Base-by-base conservation (phyloP, 35 echinoderm and acorn worm species). In the Heliocidaris tuberculata region DNA sequence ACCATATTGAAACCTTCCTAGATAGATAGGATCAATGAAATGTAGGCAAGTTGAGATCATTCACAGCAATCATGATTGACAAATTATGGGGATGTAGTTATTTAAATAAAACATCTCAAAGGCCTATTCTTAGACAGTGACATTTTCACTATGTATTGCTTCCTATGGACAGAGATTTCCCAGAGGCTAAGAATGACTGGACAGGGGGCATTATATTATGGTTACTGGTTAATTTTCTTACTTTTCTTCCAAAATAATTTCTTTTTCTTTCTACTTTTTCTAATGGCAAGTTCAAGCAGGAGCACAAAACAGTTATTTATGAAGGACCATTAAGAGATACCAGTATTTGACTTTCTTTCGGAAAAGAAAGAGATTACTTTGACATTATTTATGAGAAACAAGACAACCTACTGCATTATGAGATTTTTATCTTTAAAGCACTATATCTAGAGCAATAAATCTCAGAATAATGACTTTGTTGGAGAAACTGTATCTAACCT, bases 371-470 rank as follows among this genome's bases (percentile, higher is more conserved):
- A 78, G 17, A 78, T 78, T 78, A n/a, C 27, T 78, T 78, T n/a
- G 65, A 78, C 65, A 78, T 78, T 78, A 78, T 78, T 78, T n/a
- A 78, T 78, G 65, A 78, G 65, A n/a, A 78, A 78, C 65, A 78
- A 78, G 65, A 78, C 2, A n/a, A 78, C 65, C 65, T 78, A 7
- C 65, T 70, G 60, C 24, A 52, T 52, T 52, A 52, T 52, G 12
- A 52, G 65, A 27, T 78, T 24, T 78, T 19, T 78, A 78, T 56
- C 52, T 56, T 56, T 11, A 56, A 56, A 56, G 7, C 61, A 71
- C 61, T 71, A n/a, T n/a, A 71, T 71, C 61, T 24, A 71, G 2
- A 27, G 16, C 15, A 71, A 71, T 71, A 71, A 71, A 71, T 71
- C 65, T 78, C 24, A 5, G 65, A n/a, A 78, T 78, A n/a, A 78